These are phyloP conservation scores for Myripristis murdjan DNA, from an alignment of 2,797 vertebrate species.

Conservation along the genomic window DNA sequence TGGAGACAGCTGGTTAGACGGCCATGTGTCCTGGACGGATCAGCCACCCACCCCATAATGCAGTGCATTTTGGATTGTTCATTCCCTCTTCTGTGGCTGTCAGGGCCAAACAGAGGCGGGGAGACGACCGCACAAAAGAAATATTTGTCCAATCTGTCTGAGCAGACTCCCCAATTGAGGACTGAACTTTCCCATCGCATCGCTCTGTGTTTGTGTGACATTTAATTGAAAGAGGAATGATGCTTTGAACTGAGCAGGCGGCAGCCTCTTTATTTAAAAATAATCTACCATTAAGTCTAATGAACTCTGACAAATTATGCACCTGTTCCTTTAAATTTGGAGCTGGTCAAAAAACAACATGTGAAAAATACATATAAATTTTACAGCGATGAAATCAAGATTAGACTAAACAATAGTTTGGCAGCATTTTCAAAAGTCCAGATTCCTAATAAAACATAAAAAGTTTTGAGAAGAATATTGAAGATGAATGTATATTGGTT, in stretches of 20 bases:
- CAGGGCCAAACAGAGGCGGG: slow-evolving; percentile 75
- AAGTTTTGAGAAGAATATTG: slow-evolving; percentile 23
- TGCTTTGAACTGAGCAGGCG: slow-evolving; percentile 66
- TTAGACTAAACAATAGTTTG: slow-evolving; percentile 51
- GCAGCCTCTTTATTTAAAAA: slow-evolving; percentile 42
- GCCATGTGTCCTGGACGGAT: slow-evolving; percentile 64
- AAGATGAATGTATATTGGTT: slow-evolving; percentile 49
- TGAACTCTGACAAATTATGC: slow-evolving; percentile 55
- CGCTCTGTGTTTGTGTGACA: slow-evolving; percentile 66
- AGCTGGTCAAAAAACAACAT: slow-evolving; percentile 22
- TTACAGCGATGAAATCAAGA: slow-evolving; percentile 11
- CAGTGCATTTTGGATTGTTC: slow-evolving; percentile 66
- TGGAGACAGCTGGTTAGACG: slow-evolving; percentile 74
- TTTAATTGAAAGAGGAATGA: slow-evolving; percentile 63
- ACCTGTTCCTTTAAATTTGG: slow-evolving; percentile 53
- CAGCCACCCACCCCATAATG: slow-evolving; percentile 71
- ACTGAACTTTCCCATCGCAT: slow-evolving; percentile 85
- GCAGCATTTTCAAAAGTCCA: slow-evolving; percentile 50
- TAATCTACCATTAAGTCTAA: slow-evolving; percentile 25
- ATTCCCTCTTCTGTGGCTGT: slow-evolving; percentile 76
- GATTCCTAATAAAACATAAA: slow-evolving; percentile 44
- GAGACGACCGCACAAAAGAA: slow-evolving; percentile 85
- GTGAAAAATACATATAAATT: slow-evolving; percentile 44
- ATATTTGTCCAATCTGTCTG: slow-evolving; percentile 88
- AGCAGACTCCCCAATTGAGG: slow-evolving; percentile 82